Conservation (phyloP, 92 coral and sea anemone genomes). For the Porites evermanni region DNA sequence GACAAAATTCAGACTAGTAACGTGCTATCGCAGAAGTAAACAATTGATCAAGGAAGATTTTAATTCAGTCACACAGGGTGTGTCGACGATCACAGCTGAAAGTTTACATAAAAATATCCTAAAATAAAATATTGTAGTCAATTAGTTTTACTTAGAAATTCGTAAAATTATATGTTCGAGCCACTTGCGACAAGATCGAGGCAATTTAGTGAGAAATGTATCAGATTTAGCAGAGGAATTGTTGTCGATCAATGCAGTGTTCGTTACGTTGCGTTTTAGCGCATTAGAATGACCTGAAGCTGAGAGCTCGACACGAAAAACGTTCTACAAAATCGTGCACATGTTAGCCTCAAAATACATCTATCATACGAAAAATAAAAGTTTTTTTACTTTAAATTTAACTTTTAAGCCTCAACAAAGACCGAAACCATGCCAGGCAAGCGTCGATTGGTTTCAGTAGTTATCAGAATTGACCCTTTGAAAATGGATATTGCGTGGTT, state of each 20-base stretch:
- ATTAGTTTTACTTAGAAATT: neutral
- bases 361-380: neutral
- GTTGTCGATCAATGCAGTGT: neutral
- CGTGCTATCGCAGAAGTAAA: slow-evolving; percentile 10
- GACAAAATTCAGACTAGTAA: slow-evolving; percentile 6
- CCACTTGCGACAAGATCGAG: neutral
- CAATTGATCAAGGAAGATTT: slow-evolving; percentile 18
- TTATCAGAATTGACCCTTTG: slow-evolving; percentile 60
- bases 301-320: slow-evolving; percentile 3
- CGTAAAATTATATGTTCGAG: neutral
- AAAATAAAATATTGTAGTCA: neutral
- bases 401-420: no score
- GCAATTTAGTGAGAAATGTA: neutral
- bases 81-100: slow-evolving; percentile 37
- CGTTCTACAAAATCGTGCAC: slow-evolving; percentile 12
- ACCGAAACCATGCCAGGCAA: neutral
- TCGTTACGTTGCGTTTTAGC: slow-evolving; percentile 18
- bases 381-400: neutral
- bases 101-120: neutral
- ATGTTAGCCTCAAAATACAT: neutral
- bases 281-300: slow-evolving; percentile 25
- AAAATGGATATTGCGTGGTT: slow-evolving; percentile 64
- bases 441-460: slow-evolving; percentile 2
- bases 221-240: neutral
- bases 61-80: slow-evolving; percentile 46